Percentiles rank a stretch among this genome's conserved stretches.
These are phyloP conservation scores for Drosophila sucinea DNA, from an alignment of 1,140 invertebrate genomes.

Conservation along the genomic window DNA sequence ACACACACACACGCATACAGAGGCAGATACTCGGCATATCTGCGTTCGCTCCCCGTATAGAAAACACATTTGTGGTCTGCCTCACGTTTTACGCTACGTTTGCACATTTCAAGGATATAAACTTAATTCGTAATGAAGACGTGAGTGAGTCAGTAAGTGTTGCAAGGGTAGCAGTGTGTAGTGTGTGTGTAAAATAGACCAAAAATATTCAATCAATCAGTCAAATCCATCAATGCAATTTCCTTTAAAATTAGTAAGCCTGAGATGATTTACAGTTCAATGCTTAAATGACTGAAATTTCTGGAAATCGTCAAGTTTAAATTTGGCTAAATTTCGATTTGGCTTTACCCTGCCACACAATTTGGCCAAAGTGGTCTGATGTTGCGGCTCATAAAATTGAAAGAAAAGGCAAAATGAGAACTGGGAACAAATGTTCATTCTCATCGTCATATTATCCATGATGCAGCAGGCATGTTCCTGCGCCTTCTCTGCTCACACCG, in stretches of 20 bases:
- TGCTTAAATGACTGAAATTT: background rate
- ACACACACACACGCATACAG: slow-evolving; percentile 19
- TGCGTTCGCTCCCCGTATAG: slow-evolving; percentile 5
- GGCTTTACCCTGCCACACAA: background rate
- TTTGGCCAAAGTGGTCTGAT: background rate
- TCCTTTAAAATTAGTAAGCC: slow-evolving; percentile 67
- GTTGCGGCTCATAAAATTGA: background rate
- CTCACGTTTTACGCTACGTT: slow-evolving; percentile 70
- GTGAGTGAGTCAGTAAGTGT: slow-evolving; percentile 23
- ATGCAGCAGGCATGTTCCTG: background rate
- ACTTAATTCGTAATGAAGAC: slow-evolving; percentile 78
- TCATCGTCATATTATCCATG: background rate
- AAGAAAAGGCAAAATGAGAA: background rate
- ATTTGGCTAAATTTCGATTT: background rate
- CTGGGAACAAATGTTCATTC: background rate
- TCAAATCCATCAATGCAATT: slow-evolving; percentile 74
- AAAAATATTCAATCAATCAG: slow-evolving; percentile 75
- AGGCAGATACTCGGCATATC: slow-evolving; percentile 28
- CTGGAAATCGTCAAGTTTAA: background rate
- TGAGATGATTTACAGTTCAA: slow-evolving; percentile 60
- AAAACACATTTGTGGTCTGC: slow-evolving; percentile 28
- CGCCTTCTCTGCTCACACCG: background rate
- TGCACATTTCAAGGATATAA: slow-evolving; percentile 78
- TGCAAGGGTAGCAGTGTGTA: background rate
- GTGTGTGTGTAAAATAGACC: slow-evolving; percentile 25